These are phyloP conservation scores for Casuarius casuarius DNA, from an alignment of 2,113 vertebrate genomes.

Conservation along the genomic window DNA sequence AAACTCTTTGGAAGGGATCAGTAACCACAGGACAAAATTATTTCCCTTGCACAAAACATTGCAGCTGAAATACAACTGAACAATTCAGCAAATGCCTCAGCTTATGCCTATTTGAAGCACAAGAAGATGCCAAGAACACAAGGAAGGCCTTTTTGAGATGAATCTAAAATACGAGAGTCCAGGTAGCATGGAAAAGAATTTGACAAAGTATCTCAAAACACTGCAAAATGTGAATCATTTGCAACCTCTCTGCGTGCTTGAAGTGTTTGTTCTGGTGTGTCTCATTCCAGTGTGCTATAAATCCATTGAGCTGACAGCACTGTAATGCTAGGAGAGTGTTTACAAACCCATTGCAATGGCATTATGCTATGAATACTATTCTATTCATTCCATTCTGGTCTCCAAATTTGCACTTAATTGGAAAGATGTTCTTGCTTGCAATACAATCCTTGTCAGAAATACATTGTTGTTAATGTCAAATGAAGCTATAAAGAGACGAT, in stretches of 20 bases:
- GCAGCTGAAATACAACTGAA: neutral
- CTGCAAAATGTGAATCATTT: neutral
- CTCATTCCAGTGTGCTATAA: neutral
- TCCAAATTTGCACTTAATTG: conserved; percentile 36
- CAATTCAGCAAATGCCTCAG: neutral
- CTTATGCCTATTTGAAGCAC: neutral
- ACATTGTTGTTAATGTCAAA: conserved; percentile 39
- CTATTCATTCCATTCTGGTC: neutral
- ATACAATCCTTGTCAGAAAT: conserved; percentile 1
- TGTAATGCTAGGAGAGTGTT: neutral
- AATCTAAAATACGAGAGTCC: neutral
- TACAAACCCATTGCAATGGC: neutral
- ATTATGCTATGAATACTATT: neutral
- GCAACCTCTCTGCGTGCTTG: neutral
- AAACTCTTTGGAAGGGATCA: neutral
- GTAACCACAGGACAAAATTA: neutral
- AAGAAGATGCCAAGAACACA: neutral
- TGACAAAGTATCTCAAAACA: neutral
- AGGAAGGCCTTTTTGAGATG: neutral
- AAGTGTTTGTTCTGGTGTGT: neutral
- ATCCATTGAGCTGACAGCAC: neutral
- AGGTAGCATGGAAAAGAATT: neutral
- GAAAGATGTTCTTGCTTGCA: conserved; percentile 25
- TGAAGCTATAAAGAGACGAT: conserved; percentile 30
- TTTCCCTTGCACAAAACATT: neutral